Percentiles rank a stretch among this genome's conserved stretches.
Evolutionary conservation across 2,888 invertebrate genomes (phyloP).

Genomic region (Xylocampa areola): DNA sequence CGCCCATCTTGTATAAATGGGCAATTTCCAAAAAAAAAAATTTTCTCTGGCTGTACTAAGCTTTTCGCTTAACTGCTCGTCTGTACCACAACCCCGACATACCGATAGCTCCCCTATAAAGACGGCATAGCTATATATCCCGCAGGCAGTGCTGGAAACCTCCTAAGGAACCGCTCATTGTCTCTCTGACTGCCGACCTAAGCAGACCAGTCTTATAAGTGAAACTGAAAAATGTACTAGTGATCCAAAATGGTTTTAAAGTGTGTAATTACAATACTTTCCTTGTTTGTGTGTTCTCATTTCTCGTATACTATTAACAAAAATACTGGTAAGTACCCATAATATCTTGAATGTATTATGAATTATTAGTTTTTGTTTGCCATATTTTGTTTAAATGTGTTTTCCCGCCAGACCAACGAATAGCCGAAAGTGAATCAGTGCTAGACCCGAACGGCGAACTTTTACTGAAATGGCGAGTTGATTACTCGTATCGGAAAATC

Average conservation of each 20-base stretch:
- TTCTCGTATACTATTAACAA: slow-evolving; percentile 68
- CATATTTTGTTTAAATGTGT: background rate
- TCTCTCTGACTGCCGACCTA: slow-evolving; percentile 43
- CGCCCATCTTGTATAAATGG: no score
- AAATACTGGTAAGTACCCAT: slow-evolving; percentile 65
- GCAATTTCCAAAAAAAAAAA: background rate
- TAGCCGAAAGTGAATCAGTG: slow-evolving; percentile 81
- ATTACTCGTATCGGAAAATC: slow-evolving; percentile 75
- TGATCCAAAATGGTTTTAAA: slow-evolving; percentile 65
- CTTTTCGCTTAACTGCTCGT: slow-evolving; percentile 20
- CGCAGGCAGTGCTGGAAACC: slow-evolving; percentile 28
- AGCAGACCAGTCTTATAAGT: slow-evolving; percentile 29
- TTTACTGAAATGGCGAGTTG: slow-evolving; percentile 80
- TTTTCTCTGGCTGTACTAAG: slow-evolving; percentile 25
- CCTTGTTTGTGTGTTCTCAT: slow-evolving; percentile 70
- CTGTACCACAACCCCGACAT: slow-evolving; percentile 50
- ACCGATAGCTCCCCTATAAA: slow-evolving; percentile 55
- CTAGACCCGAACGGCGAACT: slow-evolving; percentile 81
- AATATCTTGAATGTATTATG: no score
- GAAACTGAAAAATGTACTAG: slow-evolving; percentile 36
- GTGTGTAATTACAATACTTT: slow-evolving; percentile 65
- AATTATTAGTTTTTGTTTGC: background rate
- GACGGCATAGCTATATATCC: slow-evolving; percentile 46
- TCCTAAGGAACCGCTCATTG: slow-evolving; percentile 59
- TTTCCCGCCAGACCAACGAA: slow-evolving; percentile 60